Evolutionary conservation across 2,797 vertebrate genomes (phyloP).

Genomic region (Sarcophilus harrisii): DNA sequence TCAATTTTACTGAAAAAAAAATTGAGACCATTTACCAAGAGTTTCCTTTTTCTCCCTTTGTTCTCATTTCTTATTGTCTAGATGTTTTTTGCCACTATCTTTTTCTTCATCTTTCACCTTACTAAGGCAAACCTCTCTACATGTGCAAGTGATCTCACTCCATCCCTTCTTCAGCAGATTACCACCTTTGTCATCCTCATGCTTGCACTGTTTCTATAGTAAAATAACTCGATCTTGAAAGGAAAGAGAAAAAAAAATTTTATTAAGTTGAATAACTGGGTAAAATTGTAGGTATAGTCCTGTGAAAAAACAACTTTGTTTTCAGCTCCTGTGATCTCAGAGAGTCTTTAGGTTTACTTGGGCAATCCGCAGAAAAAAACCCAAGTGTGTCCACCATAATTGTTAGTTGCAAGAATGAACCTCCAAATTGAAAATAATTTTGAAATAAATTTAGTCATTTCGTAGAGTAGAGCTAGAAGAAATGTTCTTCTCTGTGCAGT

Average conservation of each 20-base stretch:
- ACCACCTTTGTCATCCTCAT: too few species aligned
- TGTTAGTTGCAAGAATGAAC: background rate
- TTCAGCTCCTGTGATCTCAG: background rate
- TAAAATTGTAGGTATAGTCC: background rate
- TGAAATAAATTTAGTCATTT: background rate
- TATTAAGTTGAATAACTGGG: background rate
- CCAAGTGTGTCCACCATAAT: background rate
- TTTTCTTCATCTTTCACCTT: too few species aligned
- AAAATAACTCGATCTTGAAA: background rate
- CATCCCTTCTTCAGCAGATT: too few species aligned
- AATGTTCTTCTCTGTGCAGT: background rate
- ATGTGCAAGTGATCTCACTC: too few species aligned
- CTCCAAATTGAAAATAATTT: background rate
- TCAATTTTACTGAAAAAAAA: too few species aligned
- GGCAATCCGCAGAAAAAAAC: background rate
- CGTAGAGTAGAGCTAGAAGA: background rate
- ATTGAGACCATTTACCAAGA: too few species aligned
- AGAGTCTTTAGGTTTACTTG: background rate
- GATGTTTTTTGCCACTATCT: too few species aligned
- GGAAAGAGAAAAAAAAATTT: background rate
- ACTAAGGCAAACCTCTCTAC: too few species aligned
- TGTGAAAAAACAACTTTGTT: background rate
- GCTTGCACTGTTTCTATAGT: background rate
- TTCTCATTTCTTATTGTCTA: too few species aligned
- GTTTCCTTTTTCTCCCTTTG: too few species aligned